Evolutionary conservation across 2,113 vertebrate species (phyloP).

Genomic region (Puffinus mauretanicus): DNA sequence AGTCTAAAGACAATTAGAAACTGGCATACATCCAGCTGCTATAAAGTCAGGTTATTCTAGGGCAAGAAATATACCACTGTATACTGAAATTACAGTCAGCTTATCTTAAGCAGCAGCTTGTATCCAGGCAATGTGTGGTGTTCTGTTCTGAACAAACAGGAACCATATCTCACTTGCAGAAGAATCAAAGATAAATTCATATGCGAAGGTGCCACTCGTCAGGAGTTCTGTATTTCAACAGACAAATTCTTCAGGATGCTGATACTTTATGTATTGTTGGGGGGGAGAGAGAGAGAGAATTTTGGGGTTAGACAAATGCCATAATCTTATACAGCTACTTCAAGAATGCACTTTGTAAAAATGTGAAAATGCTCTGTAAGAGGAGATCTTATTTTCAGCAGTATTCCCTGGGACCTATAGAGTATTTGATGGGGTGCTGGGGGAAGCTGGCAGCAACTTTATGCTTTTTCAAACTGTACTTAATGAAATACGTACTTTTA

Average conservation of each 20-base stretch:
- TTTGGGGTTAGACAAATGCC: not conserved
- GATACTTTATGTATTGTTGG: not conserved
- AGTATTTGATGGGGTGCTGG: not conserved
- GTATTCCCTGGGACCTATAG: not conserved
- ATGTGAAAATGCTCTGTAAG: not conserved
- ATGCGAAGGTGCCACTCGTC: not conserved
- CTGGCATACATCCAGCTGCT: constrained; percentile 59
- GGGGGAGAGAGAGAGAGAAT: not conserved
- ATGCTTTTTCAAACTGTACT: not conserved
- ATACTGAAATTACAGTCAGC: constrained; percentile 61
- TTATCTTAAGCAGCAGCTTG: constrained; percentile 72
- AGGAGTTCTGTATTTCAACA: not conserved
- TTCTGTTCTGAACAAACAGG: constrained; percentile 30
- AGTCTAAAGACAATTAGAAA: constrained; percentile 67
- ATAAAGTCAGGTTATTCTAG: constrained; percentile 60
- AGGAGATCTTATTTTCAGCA: not conserved
- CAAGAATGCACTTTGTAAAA: not conserved
- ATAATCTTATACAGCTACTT: not conserved
- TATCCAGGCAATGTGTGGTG: constrained; percentile 25
- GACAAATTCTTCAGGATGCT: not conserved
- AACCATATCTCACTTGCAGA: not conserved
- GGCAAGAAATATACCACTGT: constrained; percentile 43
- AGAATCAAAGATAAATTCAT: constrained; percentile 29
- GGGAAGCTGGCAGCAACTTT: not conserved
- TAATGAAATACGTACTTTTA: not conserved